Evolutionary conservation across 23 tunicate genomes (phyloP).

Genomic region (Ascidia mentula): DNA sequence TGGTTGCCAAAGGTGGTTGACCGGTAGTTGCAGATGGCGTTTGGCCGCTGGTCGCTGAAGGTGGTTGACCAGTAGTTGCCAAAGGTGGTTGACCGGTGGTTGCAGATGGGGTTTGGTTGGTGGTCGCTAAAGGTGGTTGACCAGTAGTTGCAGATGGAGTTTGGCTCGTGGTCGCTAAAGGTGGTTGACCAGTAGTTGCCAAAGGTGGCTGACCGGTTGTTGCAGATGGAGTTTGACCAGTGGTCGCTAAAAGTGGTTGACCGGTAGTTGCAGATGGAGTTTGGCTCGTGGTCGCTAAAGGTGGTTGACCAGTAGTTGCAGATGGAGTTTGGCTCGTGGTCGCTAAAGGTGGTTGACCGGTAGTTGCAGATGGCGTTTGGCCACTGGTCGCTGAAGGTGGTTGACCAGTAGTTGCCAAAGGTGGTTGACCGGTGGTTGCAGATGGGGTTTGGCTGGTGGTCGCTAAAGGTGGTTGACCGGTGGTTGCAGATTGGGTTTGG

Average conservation of each 20-base stretch:
- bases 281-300: neutral
- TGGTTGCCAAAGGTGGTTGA: too few relatives aligned
- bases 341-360: neutral
- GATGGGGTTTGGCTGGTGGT: neutral
- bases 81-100: neutral
- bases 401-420: neutral
- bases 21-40: too few relatives aligned
- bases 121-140: neutral
- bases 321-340: neutral
- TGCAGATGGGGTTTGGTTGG: neutral
- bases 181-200: neutral
- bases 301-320: neutral
- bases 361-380: neutral
- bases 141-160: neutral
- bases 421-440: neutral
- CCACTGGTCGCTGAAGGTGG: neutral
- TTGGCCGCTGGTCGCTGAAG: too few relatives aligned
- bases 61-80: too few relatives aligned
- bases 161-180: neutral
- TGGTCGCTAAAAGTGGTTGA: neutral
- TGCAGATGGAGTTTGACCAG: neutral
- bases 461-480: neutral
- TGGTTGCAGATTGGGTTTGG: neutral
- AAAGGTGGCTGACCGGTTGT: neutral
- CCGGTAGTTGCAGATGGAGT: neutral